Evolutionary conservation across 2,113 vertebrate species (phyloP), one percentile per base, ranked within the genome.

Genomic region (Myotis brandtii): DNA sequence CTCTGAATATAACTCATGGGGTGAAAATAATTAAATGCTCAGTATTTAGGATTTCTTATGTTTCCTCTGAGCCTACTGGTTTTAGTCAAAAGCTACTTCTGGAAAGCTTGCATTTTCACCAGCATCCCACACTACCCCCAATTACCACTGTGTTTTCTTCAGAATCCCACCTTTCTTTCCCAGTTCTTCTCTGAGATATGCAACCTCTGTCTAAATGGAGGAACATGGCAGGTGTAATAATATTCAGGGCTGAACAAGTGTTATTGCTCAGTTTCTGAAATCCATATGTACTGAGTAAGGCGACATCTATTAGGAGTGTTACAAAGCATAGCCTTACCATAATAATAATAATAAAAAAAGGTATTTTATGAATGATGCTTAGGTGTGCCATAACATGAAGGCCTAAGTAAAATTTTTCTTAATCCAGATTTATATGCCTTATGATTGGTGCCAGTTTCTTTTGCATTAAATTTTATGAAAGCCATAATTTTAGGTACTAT

Each of bases 111-210:
- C 27, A 54, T 76, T 93, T 8, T 91, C 16, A 43, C 37, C 9
- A 80, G n/a, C 14, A 81, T 0, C 1, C 13, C 17, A 43, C 5
- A 43, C 2, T 72, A 7, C 5, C 25, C 11, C 3, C 2, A 6
- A 21, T 32, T 14, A 23, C 8, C 5, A 5, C 34, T 67, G 46
- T 0, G 17, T 69, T 92, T 27, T 37, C n/a, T 69, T 79, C 30
- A 62, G 30, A 86, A 25, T 9, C 9, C 32, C 4, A 48, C 20
- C 4, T 30, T 21, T 40, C 5, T 9, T 69, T 43, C 4, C 21
- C 27, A 48, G 0, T 54, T 91, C 43, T 93, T 92, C 20, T 56
- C 37, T n/a, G 20, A 3, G 27, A 27, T 73, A 50, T 4, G 4
- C 2, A 14, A 54, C 32, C 3, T 87, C 37, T 70, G 0, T 52